phyloP scores from a whole-genome alignment of 1,140 invertebrate species.

The Eumeta japonica region DNA sequence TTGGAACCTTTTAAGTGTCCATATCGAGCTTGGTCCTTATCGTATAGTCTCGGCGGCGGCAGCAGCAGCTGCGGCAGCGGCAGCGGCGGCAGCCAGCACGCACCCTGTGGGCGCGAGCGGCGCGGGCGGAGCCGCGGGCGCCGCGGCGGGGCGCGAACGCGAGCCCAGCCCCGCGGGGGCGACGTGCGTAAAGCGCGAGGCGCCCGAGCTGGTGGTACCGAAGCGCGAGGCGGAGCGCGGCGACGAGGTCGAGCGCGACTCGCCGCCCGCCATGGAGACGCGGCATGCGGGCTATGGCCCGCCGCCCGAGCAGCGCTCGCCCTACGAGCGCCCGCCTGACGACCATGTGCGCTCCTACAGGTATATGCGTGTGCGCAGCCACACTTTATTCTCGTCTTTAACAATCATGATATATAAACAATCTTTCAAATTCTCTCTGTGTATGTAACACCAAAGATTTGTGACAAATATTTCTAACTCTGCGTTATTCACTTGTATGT shows the following conservation, averaged over 20 bases:
- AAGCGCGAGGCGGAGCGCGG: conserved; percentile 63
- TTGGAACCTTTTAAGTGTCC: too few relatives aligned
- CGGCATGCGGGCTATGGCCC: conserved; percentile 58
- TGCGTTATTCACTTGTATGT: neutral
- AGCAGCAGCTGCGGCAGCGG: neutral
- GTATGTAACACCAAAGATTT: neutral
- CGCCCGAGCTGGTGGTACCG: conserved; percentile 64
- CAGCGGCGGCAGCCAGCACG: neutral
- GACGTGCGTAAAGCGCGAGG: conserved; percentile 53
- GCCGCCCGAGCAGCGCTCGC: conserved; percentile 62
- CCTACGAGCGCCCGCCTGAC: conserved; percentile 65
- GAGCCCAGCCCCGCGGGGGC: conserved; percentile 57
- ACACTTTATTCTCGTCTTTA: too few relatives aligned
- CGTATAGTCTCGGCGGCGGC: too few relatives aligned
- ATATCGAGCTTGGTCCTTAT: too few relatives aligned
- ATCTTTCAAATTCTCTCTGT: too few relatives aligned
- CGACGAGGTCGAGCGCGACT: conserved; percentile 70
- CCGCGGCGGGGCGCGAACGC: conserved; percentile 26
- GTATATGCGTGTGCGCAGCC: conserved; percentile 45
- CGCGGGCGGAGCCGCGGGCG: conserved; percentile 17
- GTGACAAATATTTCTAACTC: neutral
- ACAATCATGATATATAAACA: too few relatives aligned
- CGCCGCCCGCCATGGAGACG: conserved; percentile 72
- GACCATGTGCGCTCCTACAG: conserved; percentile 60
- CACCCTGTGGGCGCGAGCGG: neutral